Evolutionary conservation across 2,888 invertebrate species (phyloP).

Genomic region (Tachina fera): DNA sequence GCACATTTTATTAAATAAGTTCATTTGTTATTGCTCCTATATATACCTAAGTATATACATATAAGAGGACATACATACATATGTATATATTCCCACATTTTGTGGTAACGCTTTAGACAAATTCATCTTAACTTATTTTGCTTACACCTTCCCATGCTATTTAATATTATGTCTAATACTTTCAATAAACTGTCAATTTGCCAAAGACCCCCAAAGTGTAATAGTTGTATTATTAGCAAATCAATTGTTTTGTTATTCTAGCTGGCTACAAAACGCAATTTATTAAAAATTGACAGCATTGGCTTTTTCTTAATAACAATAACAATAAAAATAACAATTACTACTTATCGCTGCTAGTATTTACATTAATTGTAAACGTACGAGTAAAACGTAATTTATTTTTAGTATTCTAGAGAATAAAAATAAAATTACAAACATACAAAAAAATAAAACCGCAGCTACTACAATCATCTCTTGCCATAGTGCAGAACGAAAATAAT

Average conservation of each 20-base stretch:
- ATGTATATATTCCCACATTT: not conserved
- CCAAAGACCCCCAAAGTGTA: slow-evolving; percentile 66
- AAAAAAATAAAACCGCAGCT: not conserved
- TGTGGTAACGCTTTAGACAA: not conserved
- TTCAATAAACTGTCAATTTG: slow-evolving; percentile 60
- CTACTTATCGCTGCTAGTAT: not conserved
- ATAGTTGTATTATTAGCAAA: slow-evolving; percentile 41
- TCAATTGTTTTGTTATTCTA: slow-evolving; percentile 40
- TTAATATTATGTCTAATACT: slow-evolving; percentile 38
- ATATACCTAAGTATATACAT: too few species aligned
- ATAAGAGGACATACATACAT: too few species aligned
- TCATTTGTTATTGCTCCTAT: too few species aligned
- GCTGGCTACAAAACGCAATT: slow-evolving; percentile 36
- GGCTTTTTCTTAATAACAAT: slow-evolving; percentile 48
- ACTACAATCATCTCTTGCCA: slow-evolving; percentile 15
- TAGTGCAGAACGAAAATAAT: slow-evolving; percentile 45
- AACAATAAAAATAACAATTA: slow-evolving; percentile 33
- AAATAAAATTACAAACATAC: not conserved
- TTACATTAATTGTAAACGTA: slow-evolving; percentile 31
- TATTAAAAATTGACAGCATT: slow-evolving; percentile 44
- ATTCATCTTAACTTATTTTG: not conserved
- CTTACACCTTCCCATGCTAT: not conserved
- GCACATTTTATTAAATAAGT: too few species aligned
- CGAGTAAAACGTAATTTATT: slow-evolving; percentile 40
- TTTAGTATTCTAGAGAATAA: slow-evolving; percentile 42